Evolutionary conservation across 2,888 invertebrate species (phyloP), one percentile per base, ranked within the genome.

Genomic region (Hoplodrina ambigua): DNA sequence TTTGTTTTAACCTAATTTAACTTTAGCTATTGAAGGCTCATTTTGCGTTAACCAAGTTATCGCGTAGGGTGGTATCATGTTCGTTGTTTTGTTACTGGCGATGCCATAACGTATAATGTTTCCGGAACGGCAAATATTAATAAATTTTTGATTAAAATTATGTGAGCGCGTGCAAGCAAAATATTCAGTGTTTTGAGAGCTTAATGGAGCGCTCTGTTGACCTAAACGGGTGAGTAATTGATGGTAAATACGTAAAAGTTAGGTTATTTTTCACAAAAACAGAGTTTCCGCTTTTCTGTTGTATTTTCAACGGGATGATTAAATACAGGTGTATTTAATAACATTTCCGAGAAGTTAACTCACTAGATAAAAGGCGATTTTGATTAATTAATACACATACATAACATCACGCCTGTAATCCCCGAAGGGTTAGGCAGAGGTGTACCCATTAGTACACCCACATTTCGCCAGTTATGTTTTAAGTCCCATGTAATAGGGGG

Each of bases 1-100:
- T 94, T 93, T 89, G 90, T 91, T 92, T 91, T 90, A 92, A 91
- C 92, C 92, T 91, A 92, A 94, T 94, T 94, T 93, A 94, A 94
- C 93, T 94, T 94, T 90, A 88, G 91, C 93, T 91, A 94, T 94
- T 92, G 92, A 87, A 91, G 90, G 90, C 88, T 89, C 92, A 91
- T 94, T 93, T 89, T 86, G 89, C 87, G 89, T 92, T 93, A 93
- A 93, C 93, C 88, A 91, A 92, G 89, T 93, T 92, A 91, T 89
- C 85, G 85, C 83, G 84, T 75, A 72, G 84, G 86, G 77, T 80
- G 82, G 82, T 84, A 87, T 88, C 87, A 87, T 86, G 89, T 86
- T 84, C 80, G 85, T 89, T 86, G 85, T 88, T 84, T 82, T 85
- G 85, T 80, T 65, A 76, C 75, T 77, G 73, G 78, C 60, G 83